Evolutionary conservation across 2,113 vertebrate genomes (phyloP), one percentile per base, ranked within the genome.

Genomic region (Campylomormyrus tamandua): DNA sequence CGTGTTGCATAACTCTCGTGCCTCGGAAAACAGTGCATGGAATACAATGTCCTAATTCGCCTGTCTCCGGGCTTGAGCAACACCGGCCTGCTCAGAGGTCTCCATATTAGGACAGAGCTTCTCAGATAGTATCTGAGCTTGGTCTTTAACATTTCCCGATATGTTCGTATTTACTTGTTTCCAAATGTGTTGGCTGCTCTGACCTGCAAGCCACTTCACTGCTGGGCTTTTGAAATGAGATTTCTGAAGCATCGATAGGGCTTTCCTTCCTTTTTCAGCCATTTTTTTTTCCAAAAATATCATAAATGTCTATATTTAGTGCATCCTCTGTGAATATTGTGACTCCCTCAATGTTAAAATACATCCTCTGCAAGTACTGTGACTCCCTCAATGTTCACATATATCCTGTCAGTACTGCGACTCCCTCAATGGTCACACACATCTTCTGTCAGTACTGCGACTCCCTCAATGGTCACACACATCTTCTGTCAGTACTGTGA

Each of bases 81-180:
- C 86, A 88, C 62, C 52, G 91, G 45, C 90, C 62, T 86, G 35
- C 83, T 8, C 83, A 0, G 13, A 56, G 42, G 90, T 49, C 58
- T 46, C 93, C 90, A 83, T 93, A 92, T 94, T 91, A 92, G 90
- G 91, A 85, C 92, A 52, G 90, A 90, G 89, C 92, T 91, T 91
- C 52, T 6, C 8, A 88, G 53, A 92, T 89, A 90, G 45, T 83
- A 42, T 92, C 91, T 93, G 48, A 88, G 87, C 83, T 85, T 48
- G 90, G 49, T 92, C 90, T 89, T 66, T 42, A 46, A 56, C 15
- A 52, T 87, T 87, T 90, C 88, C 91, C 92, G 93, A 9, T 93
- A 87, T 90, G 90, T 90, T 92, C 92, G 91, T 93, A 93, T 91
- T 89, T 74, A 49, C 66, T 74, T 49, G 17, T 46, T 35, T 62